Evolutionary conservation across 2,797 vertebrate species (phyloP).

Genomic region (Champsocephalus gunnari): DNA sequence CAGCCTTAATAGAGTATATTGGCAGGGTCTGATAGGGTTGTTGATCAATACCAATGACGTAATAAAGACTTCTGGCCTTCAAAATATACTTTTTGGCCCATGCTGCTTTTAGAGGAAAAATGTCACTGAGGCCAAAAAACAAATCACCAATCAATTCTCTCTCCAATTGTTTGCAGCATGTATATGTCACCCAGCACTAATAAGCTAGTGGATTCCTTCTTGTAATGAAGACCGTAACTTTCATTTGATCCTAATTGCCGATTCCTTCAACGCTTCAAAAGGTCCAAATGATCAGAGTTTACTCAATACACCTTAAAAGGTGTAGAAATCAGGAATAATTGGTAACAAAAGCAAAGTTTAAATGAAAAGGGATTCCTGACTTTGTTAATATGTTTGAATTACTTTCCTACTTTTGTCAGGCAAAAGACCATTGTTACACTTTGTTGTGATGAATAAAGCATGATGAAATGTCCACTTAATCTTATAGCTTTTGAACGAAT

Average conservation of each 20-base stretch:
- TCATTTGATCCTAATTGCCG: background rate
- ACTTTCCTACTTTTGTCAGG: constrained; percentile 16
- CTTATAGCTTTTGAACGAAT: constrained; percentile 42
- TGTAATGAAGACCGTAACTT: constrained; percentile 14
- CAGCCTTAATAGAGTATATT: background rate
- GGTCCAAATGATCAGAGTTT: constrained; percentile 30
- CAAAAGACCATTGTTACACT: constrained; percentile 12
- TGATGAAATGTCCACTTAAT: constrained; percentile 33
- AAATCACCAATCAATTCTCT: constrained; percentile 19
- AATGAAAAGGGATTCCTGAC: constrained; percentile 26
- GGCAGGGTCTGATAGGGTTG: background rate
- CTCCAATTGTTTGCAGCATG: background rate
- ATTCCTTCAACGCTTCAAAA: constrained; percentile 13
- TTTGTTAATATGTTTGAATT: constrained; percentile 5
- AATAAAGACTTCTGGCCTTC: constrained; percentile 26
- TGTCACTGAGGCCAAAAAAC: constrained; percentile 23
- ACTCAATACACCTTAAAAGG: background rate
- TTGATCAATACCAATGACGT: constrained; percentile 12
- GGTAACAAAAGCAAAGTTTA: constrained; percentile 17
- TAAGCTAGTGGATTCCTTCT: background rate
- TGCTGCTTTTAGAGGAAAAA: constrained; percentile 12
- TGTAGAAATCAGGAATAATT: constrained; percentile 27
- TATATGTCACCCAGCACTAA: constrained; percentile 6
- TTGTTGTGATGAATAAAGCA: constrained; percentile 8
- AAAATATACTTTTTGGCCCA: background rate